A percentile compares a stretch with the other conserved stretches of the same genome.
phyloP scores from a whole-genome alignment of 2,797 vertebrate species.

The Chelidonichthys spinosus region DNA sequence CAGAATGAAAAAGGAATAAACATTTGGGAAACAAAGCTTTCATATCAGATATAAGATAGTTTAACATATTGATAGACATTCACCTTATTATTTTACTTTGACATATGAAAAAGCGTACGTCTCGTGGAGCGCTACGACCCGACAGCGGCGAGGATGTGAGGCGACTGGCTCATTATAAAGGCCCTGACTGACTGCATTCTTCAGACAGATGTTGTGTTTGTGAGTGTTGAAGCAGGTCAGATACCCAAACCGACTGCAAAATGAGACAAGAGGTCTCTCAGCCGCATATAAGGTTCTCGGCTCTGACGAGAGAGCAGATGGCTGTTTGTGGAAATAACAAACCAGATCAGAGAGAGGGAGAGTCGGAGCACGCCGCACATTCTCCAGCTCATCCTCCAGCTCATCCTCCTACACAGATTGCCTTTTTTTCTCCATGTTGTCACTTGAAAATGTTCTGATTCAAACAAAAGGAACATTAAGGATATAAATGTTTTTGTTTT shows the following conservation, averaged over 20 bases:
- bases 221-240: constrained; percentile 71
- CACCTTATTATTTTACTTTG: no score
- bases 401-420: constrained; percentile 49
- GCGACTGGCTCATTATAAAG: constrained; percentile 43
- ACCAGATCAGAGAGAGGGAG: constrained; percentile 60
- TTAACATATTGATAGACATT: background rate
- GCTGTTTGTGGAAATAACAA: constrained; percentile 72
- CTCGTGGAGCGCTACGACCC: background rate
- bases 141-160: constrained; percentile 16
- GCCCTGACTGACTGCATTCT: constrained; percentile 50
- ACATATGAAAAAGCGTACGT: constrained; percentile 9
- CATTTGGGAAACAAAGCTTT: background rate
- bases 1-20: background rate
- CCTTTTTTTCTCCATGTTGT: constrained; percentile 48
- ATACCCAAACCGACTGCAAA: constrained; percentile 71
- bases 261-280: constrained; percentile 75
- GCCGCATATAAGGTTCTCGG: constrained; percentile 73
- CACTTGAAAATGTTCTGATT: constrained; percentile 52
- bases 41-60: background rate
- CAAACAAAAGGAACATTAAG: constrained; percentile 26
- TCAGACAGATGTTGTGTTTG: constrained; percentile 73
- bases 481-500: background rate
- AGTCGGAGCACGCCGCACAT: constrained; percentile 48
- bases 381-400: constrained; percentile 41
- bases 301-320: constrained; percentile 78